A percentile compares a stretch with the other conserved stretches of the same genome.
Conservation (phyloP, 2,113 vertebrate species). For the Crotalus viridis region DNA sequence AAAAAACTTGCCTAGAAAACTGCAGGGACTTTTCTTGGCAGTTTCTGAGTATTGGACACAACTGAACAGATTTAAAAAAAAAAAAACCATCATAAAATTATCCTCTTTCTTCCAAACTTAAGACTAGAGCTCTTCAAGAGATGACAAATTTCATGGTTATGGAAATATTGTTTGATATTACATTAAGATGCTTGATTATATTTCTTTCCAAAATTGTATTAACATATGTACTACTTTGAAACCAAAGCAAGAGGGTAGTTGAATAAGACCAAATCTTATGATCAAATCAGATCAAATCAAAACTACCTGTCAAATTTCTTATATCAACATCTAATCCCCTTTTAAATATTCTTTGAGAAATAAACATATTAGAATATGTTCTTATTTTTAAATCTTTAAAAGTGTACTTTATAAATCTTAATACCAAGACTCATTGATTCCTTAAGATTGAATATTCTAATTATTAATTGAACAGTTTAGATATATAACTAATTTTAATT, state of each 20-base stretch:
- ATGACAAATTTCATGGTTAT: not conserved
- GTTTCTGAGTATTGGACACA: not conserved
- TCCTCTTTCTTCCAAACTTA: not conserved
- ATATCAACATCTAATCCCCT: not conserved
- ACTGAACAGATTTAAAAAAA: not conserved
- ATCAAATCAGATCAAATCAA: not conserved
- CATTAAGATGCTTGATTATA: not conserved
- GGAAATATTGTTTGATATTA: not conserved
- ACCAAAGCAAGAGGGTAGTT: not conserved
- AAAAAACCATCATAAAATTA: not conserved
- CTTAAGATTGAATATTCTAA: not conserved
- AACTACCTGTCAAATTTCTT: not conserved
- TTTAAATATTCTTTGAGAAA: not conserved
- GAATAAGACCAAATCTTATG: not conserved
- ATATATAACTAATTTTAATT: not conserved
- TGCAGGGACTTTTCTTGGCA: not conserved
- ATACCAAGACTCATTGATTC: not conserved
- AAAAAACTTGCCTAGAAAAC: not conserved
- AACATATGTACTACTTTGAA: not conserved
- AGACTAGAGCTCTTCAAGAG: not conserved
- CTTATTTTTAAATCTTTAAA: not conserved
- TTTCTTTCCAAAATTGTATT: not conserved
- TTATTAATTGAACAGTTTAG: not conserved
- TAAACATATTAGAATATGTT: not conserved
- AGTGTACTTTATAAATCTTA: not conserved